Evolutionary conservation across 2,797 vertebrate species (phyloP), one percentile per base, ranked within the genome.

Genomic region (Silurus aristotelis): DNA sequence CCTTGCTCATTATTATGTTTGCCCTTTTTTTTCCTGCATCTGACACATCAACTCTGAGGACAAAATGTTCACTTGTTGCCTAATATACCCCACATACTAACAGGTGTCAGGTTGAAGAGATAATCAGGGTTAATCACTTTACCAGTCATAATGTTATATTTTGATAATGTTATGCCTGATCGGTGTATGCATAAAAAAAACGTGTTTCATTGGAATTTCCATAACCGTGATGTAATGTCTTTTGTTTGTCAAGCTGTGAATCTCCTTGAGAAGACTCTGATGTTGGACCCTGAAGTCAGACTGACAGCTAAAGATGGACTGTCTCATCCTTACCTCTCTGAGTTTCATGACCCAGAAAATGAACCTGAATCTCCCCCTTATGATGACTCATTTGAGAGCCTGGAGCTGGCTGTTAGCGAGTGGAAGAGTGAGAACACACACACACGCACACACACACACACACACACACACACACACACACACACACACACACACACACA

Each of bases 351-450:
- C 80, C 93, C 94, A 0, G 95, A 95, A 68, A 68, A 87, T 5
- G 96, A 96, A 84, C 91, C 93, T 0, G 92, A 93, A 67, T 94
- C 95, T 0, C 85, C 87, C 1, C 90, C 91, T 12, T 96, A 96
- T 1, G 96, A 96, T 0, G 96, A 96, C 90, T 96, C 96, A 15
- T 96, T 96, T 12, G 96, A 96, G 91, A 96, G 89, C 87, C 63
- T 96, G 87, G 93, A 96, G 86, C 94, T 96, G 5, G 91, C 89
- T 0, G 72, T 95, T 9, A 93, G 91, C 6, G 96, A 96, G 88
- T 96, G 96, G 95, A 96, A 96, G 89, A 96, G 96, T 96, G 88
- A 93, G 76, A 2, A 58, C 8, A 76, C 25, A 58, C 20, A 61
- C 22, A 76, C 52, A 15, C 71, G 25, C 48, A 55, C 48, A 55